Conservation (phyloP, 2,797 vertebrate genomes). For the Rhyacichthys aspro region DNA sequence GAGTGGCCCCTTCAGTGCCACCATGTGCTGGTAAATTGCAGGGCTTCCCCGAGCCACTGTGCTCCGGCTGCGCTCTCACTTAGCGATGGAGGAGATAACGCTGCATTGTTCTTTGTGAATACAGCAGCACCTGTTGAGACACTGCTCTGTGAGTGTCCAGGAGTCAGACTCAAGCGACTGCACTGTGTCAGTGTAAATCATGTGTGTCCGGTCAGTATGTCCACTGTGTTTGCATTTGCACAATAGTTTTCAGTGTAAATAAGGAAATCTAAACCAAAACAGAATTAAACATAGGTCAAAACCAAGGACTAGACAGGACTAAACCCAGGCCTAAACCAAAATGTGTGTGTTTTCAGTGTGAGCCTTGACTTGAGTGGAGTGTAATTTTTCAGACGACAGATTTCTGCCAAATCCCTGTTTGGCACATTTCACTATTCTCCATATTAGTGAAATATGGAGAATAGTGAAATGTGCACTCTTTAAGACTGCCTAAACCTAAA, state of each 20-base stretch:
- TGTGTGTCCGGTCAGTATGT: no score
- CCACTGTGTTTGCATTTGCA: no score
- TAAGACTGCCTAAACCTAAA: neutral
- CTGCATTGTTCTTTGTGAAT: conserved; percentile 7
- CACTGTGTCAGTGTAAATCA: no score
- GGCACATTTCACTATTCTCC: neutral
- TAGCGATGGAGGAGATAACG: conserved; percentile 23
- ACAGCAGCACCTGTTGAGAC: neutral
- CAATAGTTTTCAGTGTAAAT: no score
- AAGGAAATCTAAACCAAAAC: no score
- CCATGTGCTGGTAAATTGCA: conserved; percentile 9
- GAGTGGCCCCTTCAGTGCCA: conserved; percentile 9
- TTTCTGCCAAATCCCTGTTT: neutral
- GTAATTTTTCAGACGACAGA: neutral
- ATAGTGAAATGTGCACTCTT: no score
- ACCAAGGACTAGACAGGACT: no score
- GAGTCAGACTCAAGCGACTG: neutral
- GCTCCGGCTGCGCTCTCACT: conserved; percentile 19
- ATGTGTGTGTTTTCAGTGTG: neutral
- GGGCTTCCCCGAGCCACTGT: conserved; percentile 13
- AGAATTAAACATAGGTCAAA: no score
- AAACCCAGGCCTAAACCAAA: neutral
- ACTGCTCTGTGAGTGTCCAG: conserved; percentile 8
- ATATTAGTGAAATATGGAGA: no score
- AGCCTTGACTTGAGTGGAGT: neutral